phyloP scores from a whole-genome alignment of 92 coral and sea anemone genomes.

The Porites evermanni region DNA sequence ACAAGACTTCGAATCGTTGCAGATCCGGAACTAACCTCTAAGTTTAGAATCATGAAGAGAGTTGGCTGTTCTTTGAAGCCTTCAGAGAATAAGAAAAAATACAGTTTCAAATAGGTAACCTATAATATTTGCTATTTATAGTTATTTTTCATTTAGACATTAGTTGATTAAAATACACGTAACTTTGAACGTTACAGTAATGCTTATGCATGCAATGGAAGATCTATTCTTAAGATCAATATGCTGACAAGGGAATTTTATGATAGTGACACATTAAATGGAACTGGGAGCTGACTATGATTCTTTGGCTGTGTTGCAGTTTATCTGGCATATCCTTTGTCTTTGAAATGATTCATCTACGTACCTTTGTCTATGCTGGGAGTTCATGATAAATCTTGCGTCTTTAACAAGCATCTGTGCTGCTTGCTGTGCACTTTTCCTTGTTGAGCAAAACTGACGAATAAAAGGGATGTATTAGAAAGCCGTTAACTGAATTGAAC shows the following conservation, averaged over 20 bases:
- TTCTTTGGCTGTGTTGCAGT: neutral
- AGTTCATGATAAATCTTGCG: conserved; percentile 91
- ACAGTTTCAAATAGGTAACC: neutral
- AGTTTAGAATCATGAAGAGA: conserved; percentile 95
- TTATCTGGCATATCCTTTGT: too few relatives aligned
- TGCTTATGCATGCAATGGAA: too few relatives aligned
- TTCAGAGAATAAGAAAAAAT: conserved; percentile 11
- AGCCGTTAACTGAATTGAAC: too few relatives aligned
- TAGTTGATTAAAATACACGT: too few relatives aligned
- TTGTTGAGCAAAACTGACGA: conserved; percentile 90
- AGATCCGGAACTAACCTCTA: conserved; percentile 67
- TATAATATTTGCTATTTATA: neutral
- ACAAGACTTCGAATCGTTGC: too few relatives aligned
- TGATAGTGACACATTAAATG: too few relatives aligned
- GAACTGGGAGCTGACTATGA: too few relatives aligned
- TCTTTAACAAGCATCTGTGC: conserved; percentile 87
- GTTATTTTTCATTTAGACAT: neutral
- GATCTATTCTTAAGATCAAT: too few relatives aligned
- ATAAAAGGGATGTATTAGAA: neutral
- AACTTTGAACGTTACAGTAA: too few relatives aligned
- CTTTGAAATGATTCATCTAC: neutral
- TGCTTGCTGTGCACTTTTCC: conserved; percentile 96
- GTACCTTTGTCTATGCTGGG: conserved; percentile 98
- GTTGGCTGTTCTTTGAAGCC: conserved; percentile 89
- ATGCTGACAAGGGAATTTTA: too few relatives aligned